Evolutionary conservation across 2,888 invertebrate species (phyloP).

Genomic region (Acanthosepion pharaonis): DNA sequence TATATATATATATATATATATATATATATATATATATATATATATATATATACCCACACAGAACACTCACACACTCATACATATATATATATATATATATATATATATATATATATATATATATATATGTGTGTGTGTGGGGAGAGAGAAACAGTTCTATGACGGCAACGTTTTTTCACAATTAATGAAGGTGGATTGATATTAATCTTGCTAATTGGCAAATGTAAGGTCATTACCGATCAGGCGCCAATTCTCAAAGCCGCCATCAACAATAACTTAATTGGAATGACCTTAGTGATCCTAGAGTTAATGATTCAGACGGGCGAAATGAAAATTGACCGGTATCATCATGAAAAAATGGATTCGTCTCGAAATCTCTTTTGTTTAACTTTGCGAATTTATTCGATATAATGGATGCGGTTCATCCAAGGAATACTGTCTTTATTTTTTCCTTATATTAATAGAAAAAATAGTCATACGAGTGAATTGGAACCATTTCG

Average conservation of each 20-base stretch:
- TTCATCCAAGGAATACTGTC: background rate
- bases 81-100: too few relatives aligned
- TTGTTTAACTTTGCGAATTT: background rate
- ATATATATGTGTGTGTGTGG: too few relatives aligned
- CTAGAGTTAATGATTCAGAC: background rate
- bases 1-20: too few relatives aligned
- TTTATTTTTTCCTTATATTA: too few relatives aligned
- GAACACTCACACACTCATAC: rapidly evolving
- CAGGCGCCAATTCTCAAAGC: background rate
- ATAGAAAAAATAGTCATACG: too few relatives aligned
- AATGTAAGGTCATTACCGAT: background rate
- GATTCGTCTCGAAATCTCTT: background rate
- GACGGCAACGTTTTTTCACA: background rate
- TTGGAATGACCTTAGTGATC: background rate
- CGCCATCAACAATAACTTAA: background rate
- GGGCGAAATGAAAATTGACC: background rate
- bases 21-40: too few relatives aligned
- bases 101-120: too few relatives aligned
- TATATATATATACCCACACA: too few relatives aligned
- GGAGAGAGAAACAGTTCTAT: background rate
- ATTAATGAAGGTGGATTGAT: background rate
- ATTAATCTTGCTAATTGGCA: background rate
- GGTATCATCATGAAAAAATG: background rate
- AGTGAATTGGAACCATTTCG: too few relatives aligned
- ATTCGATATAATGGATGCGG: background rate